Conservation (phyloP, 2,797 vertebrate genomes). For the Gobio occitaniae region DNA sequence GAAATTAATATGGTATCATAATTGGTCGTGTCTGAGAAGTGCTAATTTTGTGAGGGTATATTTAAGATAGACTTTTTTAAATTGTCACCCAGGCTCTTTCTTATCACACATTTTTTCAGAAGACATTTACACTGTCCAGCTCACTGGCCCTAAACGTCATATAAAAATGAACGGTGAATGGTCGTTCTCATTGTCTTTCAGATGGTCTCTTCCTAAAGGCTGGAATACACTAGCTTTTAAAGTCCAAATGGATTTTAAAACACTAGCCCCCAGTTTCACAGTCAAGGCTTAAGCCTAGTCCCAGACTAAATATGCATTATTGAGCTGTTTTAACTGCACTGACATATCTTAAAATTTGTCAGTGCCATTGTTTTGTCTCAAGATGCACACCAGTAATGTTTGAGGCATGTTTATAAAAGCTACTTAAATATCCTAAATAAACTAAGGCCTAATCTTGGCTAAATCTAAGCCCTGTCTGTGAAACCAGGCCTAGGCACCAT, state of each 20-base stretch:
- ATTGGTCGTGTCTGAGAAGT: background rate
- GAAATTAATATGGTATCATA: conserved; percentile 2
- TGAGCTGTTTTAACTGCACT: background rate
- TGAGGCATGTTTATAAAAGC: background rate
- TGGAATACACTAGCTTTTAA: background rate
- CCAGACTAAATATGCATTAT: too few relatives aligned
- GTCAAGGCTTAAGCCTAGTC: background rate
- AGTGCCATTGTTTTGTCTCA: background rate
- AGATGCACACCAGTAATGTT: background rate
- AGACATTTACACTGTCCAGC: background rate
- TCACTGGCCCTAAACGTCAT: background rate
- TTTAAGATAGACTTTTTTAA: background rate
- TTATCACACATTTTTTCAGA: background rate
- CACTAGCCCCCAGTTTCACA: background rate
- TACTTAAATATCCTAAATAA: too few relatives aligned
- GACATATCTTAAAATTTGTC: background rate
- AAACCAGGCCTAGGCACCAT: too few relatives aligned
- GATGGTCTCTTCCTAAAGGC: background rate
- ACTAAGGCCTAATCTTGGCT: too few relatives aligned
- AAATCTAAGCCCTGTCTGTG: too few relatives aligned
- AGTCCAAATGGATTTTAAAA: background rate
- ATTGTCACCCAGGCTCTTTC: background rate
- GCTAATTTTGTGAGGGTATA: background rate
- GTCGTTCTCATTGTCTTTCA: background rate
- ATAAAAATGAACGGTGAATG: background rate